phyloP scores from a whole-genome alignment of 1,140 invertebrate genomes.

The Tetramorium simillimum region DNA sequence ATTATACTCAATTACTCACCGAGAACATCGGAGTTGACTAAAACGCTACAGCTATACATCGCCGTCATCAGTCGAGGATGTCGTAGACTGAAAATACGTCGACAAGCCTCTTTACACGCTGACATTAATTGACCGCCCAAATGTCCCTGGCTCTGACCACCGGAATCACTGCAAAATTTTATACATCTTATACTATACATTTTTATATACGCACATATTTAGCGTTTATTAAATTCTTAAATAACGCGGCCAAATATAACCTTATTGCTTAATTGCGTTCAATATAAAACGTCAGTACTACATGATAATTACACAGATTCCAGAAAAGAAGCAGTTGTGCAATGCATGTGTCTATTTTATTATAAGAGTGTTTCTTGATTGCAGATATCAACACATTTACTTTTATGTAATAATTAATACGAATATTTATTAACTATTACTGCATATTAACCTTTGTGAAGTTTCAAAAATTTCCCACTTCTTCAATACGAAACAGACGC shows the following conservation, averaged over 20 bases:
- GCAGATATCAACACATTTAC: neutral
- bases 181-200: constrained; percentile 17
- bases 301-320: neutral
- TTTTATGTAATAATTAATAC: constrained; percentile 16
- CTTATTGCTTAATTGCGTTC: neutral
- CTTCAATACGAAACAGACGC: constrained; percentile 95
- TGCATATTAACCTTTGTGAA: constrained; percentile 74
- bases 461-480: constrained; percentile 89
- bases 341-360: neutral
- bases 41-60: constrained; percentile 98
- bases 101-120: constrained; percentile 94
- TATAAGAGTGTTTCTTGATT: neutral
- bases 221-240: constrained; percentile 18
- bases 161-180: constrained; percentile 77
- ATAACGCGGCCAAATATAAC: constrained; percentile 2
- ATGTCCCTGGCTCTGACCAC: constrained; percentile 79
- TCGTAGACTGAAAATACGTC: constrained; percentile 95
- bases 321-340: neutral
- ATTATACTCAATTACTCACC: constrained; percentile 89
- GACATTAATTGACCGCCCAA: constrained; percentile 96
- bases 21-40: constrained; percentile 96
- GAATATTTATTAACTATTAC: constrained; percentile 3
- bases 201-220: neutral
- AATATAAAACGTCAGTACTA: neutral
- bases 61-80: constrained; percentile 97